Evolutionary conservation across 1,140 invertebrate genomes (phyloP), one percentile per base, ranked within the genome.

Genomic region (Pogonus chalceus): DNA sequence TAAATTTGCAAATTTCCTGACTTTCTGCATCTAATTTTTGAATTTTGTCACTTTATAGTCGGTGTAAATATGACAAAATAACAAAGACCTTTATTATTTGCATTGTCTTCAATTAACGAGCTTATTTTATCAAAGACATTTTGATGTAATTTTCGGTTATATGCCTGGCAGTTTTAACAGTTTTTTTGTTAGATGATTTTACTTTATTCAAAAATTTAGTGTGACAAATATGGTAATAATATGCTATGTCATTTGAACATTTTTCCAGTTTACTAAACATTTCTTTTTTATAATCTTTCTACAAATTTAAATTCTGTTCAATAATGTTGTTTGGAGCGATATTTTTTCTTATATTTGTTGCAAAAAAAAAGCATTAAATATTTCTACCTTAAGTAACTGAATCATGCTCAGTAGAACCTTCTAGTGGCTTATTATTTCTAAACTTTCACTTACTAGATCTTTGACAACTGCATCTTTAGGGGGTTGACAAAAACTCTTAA

Each of bases 51-150:
- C 52, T 37, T 35, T 60, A 60, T 2, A 54, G 12, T 58, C 50
- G 51, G 31, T 58, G 54, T 0, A 62, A 49, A 56, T 52, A 57
- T 20, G 55, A 60, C 35, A 54, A 57, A 62, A 52, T 56, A 62
- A 61, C 54, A 54, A 2, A 50, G 55, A 20, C 56, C 54, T 56
- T 58, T 58, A 37, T 61, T 52, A 24, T 61, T 53, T 18, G 60
- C 48, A 43, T 62, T 58, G n/a, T 61, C 60, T 37, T 35, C 55
- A 12, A 20, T 61, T 60, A 35, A 60, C 23, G 26, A 54, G 58
- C 49, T 46, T 24, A 54, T 46, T 20, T 55, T 61, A 56, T 56
- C 60, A 63, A 47, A 10, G 7, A 20, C 37, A 53, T 57, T 54
- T 39, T 23, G 22, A 9, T 52, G 23, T 24, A 48, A 52, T 53